Base-by-base conservation (phyloP, 2,113 vertebrate genomes). In the Mormoops blainvillei region DNA sequence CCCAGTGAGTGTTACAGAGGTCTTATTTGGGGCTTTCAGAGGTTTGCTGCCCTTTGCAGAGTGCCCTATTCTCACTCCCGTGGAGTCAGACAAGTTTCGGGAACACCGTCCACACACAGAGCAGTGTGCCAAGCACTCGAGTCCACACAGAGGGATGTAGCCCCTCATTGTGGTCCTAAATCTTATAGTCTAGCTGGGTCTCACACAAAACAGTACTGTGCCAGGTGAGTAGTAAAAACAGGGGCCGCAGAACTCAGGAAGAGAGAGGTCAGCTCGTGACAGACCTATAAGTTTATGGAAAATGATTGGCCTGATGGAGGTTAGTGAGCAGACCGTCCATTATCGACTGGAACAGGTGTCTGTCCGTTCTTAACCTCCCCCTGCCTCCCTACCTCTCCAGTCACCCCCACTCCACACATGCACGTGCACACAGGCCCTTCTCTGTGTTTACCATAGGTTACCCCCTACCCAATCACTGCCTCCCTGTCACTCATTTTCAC, bases 1-100 rank as follows among this genome's bases (percentile, higher is more conserved):
- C 99, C 92, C 99, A 99, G 99, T 99, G 97, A 98, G 98, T 97
- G 13, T 73, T 41, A 2, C 36, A 4, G 18, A 10, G 28, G 52
- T n/a, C 61, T 81, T 18, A 3, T 22, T 4, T 18, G 63, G 31
- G 71, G 36, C 26, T 76, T 67, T 65, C 9, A n/a, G 33, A 41
- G 26, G 24, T 24, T 9, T 4, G 2, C 7, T 3, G 0, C 15
- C 5, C 9, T 61, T 10, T 4, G 0, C 7, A 13, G 87, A 33
- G 36, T 63, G 5, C 45, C 73, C 74, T 48, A 0, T 33, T 91
- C 61, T 36, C 28, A 1, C 45, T 31, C 41, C 58, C 33, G 0
- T 7, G 4, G 76, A 76, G 41, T 70, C 45, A 41, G 0, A 58
- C 33, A 10, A 7, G 5, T 45, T 50, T 48, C 6, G 28, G 26